These are phyloP conservation scores for Diploptera punctata DNA, from an alignment of 2,888 invertebrate genomes.

Conservation along the genomic window DNA sequence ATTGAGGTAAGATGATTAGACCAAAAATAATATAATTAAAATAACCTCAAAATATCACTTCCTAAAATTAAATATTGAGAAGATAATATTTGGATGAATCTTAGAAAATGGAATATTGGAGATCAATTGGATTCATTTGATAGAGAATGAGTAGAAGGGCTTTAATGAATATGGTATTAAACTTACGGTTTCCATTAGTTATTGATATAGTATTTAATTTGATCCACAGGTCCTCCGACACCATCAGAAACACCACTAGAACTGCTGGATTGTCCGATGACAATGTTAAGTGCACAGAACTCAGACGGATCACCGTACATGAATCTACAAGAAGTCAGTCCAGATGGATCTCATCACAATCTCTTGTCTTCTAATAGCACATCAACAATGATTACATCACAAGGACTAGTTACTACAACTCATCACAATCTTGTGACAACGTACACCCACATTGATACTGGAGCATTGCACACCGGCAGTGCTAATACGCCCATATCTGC, in stretches of 20 bases:
- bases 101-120: no score
- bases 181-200: not conserved
- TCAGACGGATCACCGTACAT: constrained; percentile 32
- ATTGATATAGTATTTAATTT: not conserved
- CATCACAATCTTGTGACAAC: constrained; percentile 30
- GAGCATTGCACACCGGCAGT: not conserved
- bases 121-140: no score
- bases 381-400: not conserved
- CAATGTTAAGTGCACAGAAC: constrained; percentile 35
- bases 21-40: no score
- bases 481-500: constrained; percentile 3
- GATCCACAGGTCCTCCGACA: constrained; percentile 51
- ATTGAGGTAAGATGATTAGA: no score
- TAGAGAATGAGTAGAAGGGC: no score
- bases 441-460: constrained; percentile 22
- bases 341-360: constrained; percentile 9
- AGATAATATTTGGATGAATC: no score
- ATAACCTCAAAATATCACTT: no score
- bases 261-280: constrained; percentile 49
- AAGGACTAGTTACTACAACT: not conserved
- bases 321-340: constrained; percentile 32
- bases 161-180: no score
- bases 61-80: no score
- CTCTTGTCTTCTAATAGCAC: not conserved
- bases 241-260: constrained; percentile 52